phyloP scores from a whole-genome alignment of 2,888 invertebrate species.

The Drosophila meridiana region DNA sequence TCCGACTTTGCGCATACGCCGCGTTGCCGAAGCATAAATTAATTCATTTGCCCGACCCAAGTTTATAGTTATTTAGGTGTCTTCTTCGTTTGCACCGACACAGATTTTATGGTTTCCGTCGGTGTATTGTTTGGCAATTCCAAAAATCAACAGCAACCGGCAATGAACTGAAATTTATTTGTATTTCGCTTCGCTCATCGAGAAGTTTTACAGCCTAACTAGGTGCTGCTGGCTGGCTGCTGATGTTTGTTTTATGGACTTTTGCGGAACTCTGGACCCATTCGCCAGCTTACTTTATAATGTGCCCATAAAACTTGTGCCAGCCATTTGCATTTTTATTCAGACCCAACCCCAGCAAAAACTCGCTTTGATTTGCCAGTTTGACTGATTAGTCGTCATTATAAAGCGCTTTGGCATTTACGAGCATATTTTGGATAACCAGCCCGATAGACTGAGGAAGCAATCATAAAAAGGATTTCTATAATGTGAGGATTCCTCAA shows the following conservation, averaged over 20 bases:
- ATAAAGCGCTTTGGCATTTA: conserved; percentile 52
- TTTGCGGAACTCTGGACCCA: conserved; percentile 9
- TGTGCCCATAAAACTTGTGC: conserved; percentile 58
- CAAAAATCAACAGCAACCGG: conserved; percentile 4
- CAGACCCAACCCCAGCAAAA: conserved; percentile 1
- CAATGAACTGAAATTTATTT: conserved; percentile 29
- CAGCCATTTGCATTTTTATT: conserved; percentile 56
- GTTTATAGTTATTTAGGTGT: conserved; percentile 29
- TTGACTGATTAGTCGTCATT: conserved; percentile 56
- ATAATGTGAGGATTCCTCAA: conserved; percentile 12
- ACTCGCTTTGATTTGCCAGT: conserved; percentile 28
- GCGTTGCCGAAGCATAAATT: conserved; percentile 33
- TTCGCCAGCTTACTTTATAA: conserved; percentile 51
- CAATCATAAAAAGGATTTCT: conserved; percentile 16
- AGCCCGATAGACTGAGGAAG: conserved; percentile 3
- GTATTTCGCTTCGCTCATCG: conserved; percentile 27
- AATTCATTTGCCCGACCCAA: conserved; percentile 35
- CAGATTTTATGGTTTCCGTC: conserved; percentile 10
- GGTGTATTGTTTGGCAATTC: conserved; percentile 42
- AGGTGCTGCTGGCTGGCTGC: conserved; percentile 16
- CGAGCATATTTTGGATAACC: conserved; percentile 45
- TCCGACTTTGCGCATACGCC: conserved; percentile 40
- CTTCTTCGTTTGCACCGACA: neutral
- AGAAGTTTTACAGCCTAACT: conserved; percentile 30
- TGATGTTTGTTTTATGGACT: conserved; percentile 55